Base-by-base conservation (phyloP, 2,888 invertebrate species). In the Cremastinae sp. region DNA sequence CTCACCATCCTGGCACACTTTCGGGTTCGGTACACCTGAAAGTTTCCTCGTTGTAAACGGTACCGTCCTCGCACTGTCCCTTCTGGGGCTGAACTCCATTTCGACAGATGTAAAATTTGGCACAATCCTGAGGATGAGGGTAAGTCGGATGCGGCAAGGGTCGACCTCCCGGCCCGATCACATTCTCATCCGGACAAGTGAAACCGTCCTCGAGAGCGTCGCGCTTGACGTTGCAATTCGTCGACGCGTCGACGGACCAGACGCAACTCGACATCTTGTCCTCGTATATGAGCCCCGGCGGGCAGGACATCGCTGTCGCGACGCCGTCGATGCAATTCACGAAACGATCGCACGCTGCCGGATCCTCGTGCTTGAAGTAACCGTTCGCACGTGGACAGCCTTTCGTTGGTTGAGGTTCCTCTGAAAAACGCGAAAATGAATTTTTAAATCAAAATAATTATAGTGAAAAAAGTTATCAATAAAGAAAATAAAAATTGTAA, bases 71-170 rank as follows among this genome's bases (percentile, higher is more conserved):
- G 85, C 96, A 96, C 82, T 94, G 93, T 4, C 95, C 94, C 84
- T 94, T 94, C 86, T 95, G 94, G 0, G 96, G 95, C 82, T 92
- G 93, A 1, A 94, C 92, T 0, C 94, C 95, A 83, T 95, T 95
- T 78, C 94, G 92, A 90, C 95, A 95, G 83, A 96, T 95, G 91
- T 95, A 96, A 91, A 96, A 96, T 87, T 95, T 95, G 86, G 94
- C 93, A 87, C 96, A 96, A 88, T 96, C 95, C 20, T 94, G 94
- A 0, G 94, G 94, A 90, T 96, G 95, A 0, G 95, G 92, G 90
- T 93, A 95, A 0, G 95, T 95, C 0, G 95, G 95, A 89, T 95
- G 95, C 0, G 95, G 95, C 1, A 95, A 90, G 0, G 92, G 91
- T 64, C 94, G 91, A 9, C 95, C 95, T 74, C 93, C 93, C 39